Base-by-base conservation (phyloP, 2,113 vertebrate genomes). In the Hippocampus comes region DNA sequence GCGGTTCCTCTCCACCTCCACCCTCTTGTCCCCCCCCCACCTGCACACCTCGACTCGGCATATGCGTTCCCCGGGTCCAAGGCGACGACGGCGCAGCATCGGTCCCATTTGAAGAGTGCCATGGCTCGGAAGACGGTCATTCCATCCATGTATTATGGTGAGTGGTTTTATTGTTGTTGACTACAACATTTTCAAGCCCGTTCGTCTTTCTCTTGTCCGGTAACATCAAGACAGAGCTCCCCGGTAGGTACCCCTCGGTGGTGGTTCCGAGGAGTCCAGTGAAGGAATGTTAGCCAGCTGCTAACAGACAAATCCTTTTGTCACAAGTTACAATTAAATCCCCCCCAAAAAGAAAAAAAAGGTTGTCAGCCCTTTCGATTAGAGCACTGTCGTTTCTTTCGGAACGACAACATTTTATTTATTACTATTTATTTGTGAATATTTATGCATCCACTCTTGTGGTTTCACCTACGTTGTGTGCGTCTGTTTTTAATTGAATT, bases 51-150 rank as follows among this genome's bases (percentile, higher is more conserved):
- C 72, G 63, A 83, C 77, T 85, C 77, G 46, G 90, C 91, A 82
- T 92, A 91, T 92, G 91, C 88, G 76, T 87, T 73, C 86, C 85
- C 79, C 73, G 76, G 80, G 79, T 82, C 81, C 82, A 70, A 77
- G 74, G 71, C 89, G 87, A 83, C 88, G 87, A 82, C 88, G 84
- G 84, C 71, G 87, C 81, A 78, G 84, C 82, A 67, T 86, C 71
- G 76, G 68, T 84, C 71, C 23, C 79, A 72, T 59, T 79, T 5
- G 72, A 61, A 7, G 59, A 82, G 86, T 88, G 88, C 88, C 87
- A 92, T 92, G 91, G 89, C 91, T 85, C 88, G 87, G 80, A 90
- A 87, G 79, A 91, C 88, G 83, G 87, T 89, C 85, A 74, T 81
- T 71, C 88, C 90, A 61, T 76, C 89, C 71, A 78, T 88, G 56